A percentile compares a stretch with the other conserved stretches of the same genome.
Conservation (phyloP, 2,797 vertebrate species). For the Carapus acus region DNA sequence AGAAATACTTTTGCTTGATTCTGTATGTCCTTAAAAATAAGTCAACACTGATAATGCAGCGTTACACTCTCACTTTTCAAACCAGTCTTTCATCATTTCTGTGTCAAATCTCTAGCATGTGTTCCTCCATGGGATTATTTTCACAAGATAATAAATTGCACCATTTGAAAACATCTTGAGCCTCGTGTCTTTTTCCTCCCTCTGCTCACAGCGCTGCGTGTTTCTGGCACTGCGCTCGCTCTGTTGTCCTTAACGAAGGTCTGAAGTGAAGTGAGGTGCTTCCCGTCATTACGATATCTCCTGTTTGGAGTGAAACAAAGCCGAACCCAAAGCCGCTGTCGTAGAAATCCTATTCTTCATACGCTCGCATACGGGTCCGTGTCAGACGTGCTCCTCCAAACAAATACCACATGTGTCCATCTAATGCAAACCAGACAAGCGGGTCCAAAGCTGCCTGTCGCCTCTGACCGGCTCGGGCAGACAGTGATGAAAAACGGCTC, state of each 20-base stretch:
- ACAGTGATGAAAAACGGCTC: slow-evolving; percentile 38
- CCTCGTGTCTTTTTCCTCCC: too few species aligned
- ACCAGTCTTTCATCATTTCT: too few species aligned
- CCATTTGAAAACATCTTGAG: too few species aligned
- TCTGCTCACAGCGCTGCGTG: neutral
- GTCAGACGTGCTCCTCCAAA: slow-evolving; percentile 53
- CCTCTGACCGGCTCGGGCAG: slow-evolving; percentile 17
- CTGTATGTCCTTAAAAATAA: too few species aligned
- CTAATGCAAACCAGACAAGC: slow-evolving; percentile 59
- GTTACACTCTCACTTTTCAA: too few species aligned
- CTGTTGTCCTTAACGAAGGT: slow-evolving; percentile 7
- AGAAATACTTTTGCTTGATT: too few species aligned
- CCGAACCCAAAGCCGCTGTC: slow-evolving; percentile 17
- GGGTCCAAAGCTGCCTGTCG: slow-evolving; percentile 30
- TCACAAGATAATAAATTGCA: too few species aligned
- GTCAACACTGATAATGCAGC: too few species aligned
- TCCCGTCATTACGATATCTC: slow-evolving; percentile 32
- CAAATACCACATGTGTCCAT: slow-evolving; percentile 59
- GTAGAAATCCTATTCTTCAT: slow-evolving; percentile 38
- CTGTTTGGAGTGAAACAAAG: slow-evolving; percentile 32
- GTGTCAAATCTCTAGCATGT: too few species aligned
- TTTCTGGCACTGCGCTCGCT: slow-evolving; percentile 3
- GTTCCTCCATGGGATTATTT: too few species aligned
- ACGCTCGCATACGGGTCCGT: slow-evolving; percentile 30
- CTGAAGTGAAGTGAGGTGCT: slow-evolving; percentile 10